Percentiles rank a stretch among this genome's conserved stretches.
Conservation (phyloP, 2,797 vertebrate species). For the Anguilla pacifica region DNA sequence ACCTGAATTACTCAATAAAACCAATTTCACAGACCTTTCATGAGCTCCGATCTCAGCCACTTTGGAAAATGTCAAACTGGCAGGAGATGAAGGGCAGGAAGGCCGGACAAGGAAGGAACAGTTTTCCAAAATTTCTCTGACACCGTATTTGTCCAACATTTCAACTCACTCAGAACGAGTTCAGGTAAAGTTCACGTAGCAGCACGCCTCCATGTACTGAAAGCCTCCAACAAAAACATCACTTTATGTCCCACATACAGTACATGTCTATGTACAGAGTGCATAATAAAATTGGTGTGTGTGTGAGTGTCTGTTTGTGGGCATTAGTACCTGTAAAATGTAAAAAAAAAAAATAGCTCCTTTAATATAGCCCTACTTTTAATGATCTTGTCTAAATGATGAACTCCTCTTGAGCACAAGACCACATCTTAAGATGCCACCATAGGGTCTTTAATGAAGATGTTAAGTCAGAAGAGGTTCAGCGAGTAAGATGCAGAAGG, state of each 20-base stretch:
- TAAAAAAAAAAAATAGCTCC: neutral
- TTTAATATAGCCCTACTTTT: neutral
- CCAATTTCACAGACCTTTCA: constrained; percentile 33
- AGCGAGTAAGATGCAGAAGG: neutral
- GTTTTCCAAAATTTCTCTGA: constrained; percentile 61
- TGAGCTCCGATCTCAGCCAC: constrained; percentile 51
- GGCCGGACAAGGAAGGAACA: constrained; percentile 47
- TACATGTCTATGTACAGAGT: neutral
- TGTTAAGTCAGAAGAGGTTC: neutral
- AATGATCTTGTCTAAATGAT: constrained; percentile 13
- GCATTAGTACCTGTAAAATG: constrained; percentile 7
- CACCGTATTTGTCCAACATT: constrained; percentile 65
- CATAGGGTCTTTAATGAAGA: neutral
- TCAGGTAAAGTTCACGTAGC: constrained; percentile 69
- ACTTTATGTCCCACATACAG: constrained; percentile 43
- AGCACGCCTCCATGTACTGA: constrained; percentile 60
- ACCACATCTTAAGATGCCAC: neutral
- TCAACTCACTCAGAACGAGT: constrained; percentile 63
- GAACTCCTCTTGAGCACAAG: neutral
- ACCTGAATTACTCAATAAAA: constrained; percentile 32
- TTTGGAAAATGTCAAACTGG: constrained; percentile 66
- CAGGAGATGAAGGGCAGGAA: constrained; percentile 62
- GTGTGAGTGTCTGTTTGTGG: constrained; percentile 14
- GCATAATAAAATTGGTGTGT: neutral
- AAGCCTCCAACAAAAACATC: constrained; percentile 51